Base-by-base conservation (phyloP, 2,113 vertebrate genomes). In the Sapayoa aenigma region DNA sequence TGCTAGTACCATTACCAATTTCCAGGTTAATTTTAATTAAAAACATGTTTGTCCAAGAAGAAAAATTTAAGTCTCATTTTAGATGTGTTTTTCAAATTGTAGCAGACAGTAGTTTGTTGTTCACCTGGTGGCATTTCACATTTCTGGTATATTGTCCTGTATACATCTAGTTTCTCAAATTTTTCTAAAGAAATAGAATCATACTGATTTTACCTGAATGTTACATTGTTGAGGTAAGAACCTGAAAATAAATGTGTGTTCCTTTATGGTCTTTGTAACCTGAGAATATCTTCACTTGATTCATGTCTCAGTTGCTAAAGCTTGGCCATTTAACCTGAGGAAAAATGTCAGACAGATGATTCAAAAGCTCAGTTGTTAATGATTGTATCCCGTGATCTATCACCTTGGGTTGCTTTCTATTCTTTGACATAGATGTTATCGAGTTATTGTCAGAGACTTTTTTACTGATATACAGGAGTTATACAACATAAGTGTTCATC, bases 1-100 rank as follows among this genome's bases (percentile, higher is more conserved):
- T 56, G n/a, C 9, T 28, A 37, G 21, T 17, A 46, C 5, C 6
- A 17, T n/a, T n/a, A 56, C 9, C 11, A 53, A 33, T 60, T 78
- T 87, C 33, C n/a, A 69, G 7, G 9, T 35, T 60, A 58, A 84
- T 12, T 59, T 84, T 79, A 44, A 55, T 19, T 19, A 59, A 47
- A 68, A 27, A 2, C 7, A 14, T 0, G 0, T 65, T 68, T 63
- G 9, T 15, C 27, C 49, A 3, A 33, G 17, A 55, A 84, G 5
- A 77, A 11, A 82, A 74, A n/a, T 82, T 24, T 35, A 28, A 67
- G 24, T 5, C 4, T 84, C 2, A 41, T 73, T 53, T 73, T 21
- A 42, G 11, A 14, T 16, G 5, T 14, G n/a, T 75, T 68, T 90
- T 73, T 16, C 27, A 49, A 39, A 53, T 39, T 21, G 14, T n/a